Conservation (phyloP, 1,140 invertebrate species). For the Zaprionus ghesquierei region DNA sequence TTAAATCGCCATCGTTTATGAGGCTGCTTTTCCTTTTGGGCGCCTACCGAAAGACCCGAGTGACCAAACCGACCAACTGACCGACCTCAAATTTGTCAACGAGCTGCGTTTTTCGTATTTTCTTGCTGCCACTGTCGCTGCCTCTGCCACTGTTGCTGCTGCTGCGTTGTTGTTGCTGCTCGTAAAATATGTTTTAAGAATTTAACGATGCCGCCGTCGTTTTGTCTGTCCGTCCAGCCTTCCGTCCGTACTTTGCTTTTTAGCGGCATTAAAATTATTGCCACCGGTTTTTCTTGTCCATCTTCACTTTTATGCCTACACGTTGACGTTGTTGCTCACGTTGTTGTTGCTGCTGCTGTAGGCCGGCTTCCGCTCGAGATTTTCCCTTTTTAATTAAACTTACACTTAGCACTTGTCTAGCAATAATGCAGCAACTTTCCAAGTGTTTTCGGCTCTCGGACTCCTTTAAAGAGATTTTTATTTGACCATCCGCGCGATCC, state of each 20-base stretch:
- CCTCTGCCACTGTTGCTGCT: background rate
- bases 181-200: conserved; percentile 81
- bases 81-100: conserved; percentile 72
- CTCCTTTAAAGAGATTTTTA: conserved; percentile 27
- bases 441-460: conserved; percentile 32
- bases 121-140: conserved; percentile 28
- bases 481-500: conserved; percentile 21
- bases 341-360: conserved; percentile 6
- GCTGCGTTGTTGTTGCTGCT: conserved; percentile 45
- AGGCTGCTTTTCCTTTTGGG: conserved; percentile 77
- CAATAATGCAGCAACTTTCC: conserved; percentile 47
- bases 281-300: conserved; percentile 70
- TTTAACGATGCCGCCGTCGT: conserved; percentile 70
- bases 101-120: conserved; percentile 65
- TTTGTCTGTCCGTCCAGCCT: background rate
- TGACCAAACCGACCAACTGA: background rate
- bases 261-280: conserved; percentile 71
- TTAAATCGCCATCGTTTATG: conserved; percentile 80
- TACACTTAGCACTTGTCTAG: conserved; percentile 73
- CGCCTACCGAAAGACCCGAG: conserved; percentile 48
- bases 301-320: conserved; percentile 64
- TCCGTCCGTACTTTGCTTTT: conserved; percentile 35
- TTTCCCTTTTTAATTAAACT: conserved; percentile 66
- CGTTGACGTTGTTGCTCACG: conserved; percentile 24
- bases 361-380: conserved; percentile 65